These are phyloP conservation scores for Tyto alba DNA, from an alignment of 2,113 vertebrate genomes.

Conservation along the genomic window DNA sequence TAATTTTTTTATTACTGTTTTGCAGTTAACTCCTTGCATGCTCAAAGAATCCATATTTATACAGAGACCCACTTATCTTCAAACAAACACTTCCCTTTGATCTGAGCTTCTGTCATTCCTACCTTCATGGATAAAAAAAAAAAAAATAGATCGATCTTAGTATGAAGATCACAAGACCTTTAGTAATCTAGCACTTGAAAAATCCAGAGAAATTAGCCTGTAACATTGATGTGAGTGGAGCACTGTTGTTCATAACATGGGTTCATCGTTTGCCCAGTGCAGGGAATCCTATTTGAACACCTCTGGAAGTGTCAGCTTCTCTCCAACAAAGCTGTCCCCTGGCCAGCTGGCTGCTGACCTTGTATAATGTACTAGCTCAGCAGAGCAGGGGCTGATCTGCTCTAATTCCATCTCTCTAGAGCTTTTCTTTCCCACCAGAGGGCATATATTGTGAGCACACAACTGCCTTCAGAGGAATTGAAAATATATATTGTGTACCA, in stretches of 20 bases:
- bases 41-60: not conserved
- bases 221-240: not conserved
- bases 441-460: not conserved
- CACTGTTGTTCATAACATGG: accelerated
- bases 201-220: not conserved
- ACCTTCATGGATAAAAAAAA: not conserved
- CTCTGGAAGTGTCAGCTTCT: not conserved
- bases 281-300: not conserved
- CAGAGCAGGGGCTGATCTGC: slow-evolving; percentile 11
- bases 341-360: not conserved
- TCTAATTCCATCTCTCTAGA: slow-evolving; percentile 16
- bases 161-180: not conserved
- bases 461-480: slow-evolving; percentile 7
- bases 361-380: slow-evolving; percentile 17
- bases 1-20: not conserved
- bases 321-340: not conserved
- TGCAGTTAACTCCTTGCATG: not conserved
- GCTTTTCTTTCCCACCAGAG: slow-evolving; percentile 47
- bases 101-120: slow-evolving; percentile 14
- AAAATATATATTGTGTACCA: slow-evolving; percentile 24
- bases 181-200: not conserved
- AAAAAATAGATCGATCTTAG: not conserved
- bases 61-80: not conserved
- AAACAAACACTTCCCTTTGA: slow-evolving; percentile 23
- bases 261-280: not conserved